Conservation (phyloP, 2,888 invertebrate species). For the Oligia strigilis region DNA sequence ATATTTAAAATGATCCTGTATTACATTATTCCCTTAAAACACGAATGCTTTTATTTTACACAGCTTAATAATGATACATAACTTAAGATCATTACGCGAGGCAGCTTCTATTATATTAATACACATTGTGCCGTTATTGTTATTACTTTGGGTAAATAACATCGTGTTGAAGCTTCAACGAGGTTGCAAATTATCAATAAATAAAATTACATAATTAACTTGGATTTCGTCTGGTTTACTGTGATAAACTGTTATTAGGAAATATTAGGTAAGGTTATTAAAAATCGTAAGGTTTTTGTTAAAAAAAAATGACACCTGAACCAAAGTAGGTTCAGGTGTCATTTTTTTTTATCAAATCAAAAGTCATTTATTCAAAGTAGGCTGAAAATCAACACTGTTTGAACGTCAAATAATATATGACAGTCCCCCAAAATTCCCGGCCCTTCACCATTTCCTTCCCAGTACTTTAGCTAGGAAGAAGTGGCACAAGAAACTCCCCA, state of each 20-base stretch:
- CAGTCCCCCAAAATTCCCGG: no score
- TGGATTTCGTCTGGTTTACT: slow-evolving; percentile 20
- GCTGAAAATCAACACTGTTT: not conserved
- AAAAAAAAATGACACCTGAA: no score
- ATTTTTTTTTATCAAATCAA: not conserved
- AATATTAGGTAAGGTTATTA: slow-evolving; percentile 14
- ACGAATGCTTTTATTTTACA: slow-evolving; percentile 20
- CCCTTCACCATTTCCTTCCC: no score
- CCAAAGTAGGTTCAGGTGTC: not conserved
- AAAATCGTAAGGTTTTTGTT: not conserved
- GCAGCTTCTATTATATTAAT: slow-evolving; percentile 46
- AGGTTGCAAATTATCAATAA: slow-evolving; percentile 45
- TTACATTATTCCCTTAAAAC: slow-evolving; percentile 27
- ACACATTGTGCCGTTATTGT: slow-evolving; percentile 39
- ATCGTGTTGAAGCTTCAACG: slow-evolving; percentile 26
- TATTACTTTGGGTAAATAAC: slow-evolving; percentile 40
- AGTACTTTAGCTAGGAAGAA: no score
- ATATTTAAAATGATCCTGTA: slow-evolving; percentile 38
- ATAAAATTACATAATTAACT: slow-evolving; percentile 40
- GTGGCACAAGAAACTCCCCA: no score
- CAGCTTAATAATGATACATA: slow-evolving; percentile 38
- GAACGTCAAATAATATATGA: no score
- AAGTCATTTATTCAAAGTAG: not conserved
- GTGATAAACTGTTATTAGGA: slow-evolving; percentile 34
- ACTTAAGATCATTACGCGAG: slow-evolving; percentile 43